These are phyloP conservation scores for Amphiprion ocellaris DNA, from an alignment of 2,113 vertebrate species.

Conservation along the genomic window DNA sequence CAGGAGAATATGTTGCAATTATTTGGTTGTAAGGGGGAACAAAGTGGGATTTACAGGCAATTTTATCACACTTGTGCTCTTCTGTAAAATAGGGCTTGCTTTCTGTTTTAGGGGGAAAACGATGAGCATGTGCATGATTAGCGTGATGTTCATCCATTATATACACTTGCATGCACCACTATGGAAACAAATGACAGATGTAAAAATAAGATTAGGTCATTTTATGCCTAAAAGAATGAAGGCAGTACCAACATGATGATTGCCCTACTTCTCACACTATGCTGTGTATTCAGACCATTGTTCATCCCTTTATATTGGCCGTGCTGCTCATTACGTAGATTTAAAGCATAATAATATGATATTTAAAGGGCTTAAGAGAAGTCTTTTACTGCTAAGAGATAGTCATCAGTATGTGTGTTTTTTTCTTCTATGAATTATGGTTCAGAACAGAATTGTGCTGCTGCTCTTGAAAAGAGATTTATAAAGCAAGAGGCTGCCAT, in stretches of 20 bases:
- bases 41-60: conserved; percentile 32
- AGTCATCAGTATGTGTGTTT: too few species aligned
- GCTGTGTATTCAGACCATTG: background rate
- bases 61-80: conserved; percentile 25
- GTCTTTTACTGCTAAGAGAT: background rate
- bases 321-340: background rate
- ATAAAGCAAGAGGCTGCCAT: too few species aligned
- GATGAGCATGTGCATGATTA: conserved; percentile 6
- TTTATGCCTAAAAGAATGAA: conserved; percentile 3
- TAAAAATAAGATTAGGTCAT: conserved; percentile 18
- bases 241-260: background rate
- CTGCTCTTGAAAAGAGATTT: too few species aligned
- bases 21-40: conserved; percentile 41
- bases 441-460: too few species aligned
- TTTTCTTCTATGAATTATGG: too few species aligned
- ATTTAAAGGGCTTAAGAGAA: background rate
- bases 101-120: conserved; percentile 9
- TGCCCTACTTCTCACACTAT: conserved; percentile 29
- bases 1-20: conserved; percentile 42
- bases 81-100: conserved; percentile 9
- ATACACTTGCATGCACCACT: conserved; percentile 31
- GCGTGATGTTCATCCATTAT: conserved; percentile 8
- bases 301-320: too few species aligned
- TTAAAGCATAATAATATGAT: background rate
- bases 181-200: conserved; percentile 20